Conservation (phyloP, 2,888 invertebrate genomes). For the Plagiodera versicolora region DNA sequence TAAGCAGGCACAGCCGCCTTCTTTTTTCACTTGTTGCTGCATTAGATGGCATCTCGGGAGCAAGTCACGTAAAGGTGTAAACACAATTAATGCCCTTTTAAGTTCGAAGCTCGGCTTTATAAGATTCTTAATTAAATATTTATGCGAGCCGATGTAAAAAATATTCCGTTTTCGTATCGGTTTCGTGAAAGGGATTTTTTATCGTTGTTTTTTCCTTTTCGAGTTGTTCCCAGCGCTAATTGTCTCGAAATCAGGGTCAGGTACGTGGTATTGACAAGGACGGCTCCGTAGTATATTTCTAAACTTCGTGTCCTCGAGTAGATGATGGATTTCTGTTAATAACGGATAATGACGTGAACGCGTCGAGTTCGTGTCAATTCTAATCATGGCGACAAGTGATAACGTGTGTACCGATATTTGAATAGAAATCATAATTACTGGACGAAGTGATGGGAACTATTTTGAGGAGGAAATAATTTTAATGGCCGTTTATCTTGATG, state of each 20-base stretch:
- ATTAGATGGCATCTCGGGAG: conserved; percentile 29
- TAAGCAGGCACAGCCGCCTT: conserved; percentile 1
- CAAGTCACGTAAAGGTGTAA: conserved; percentile 37
- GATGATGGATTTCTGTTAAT: neutral
- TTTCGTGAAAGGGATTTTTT: conserved; percentile 1
- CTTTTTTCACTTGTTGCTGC: conserved; percentile 22
- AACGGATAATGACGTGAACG: too few relatives aligned
- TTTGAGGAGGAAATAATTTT: too few relatives aligned
- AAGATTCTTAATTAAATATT: conserved; percentile 31
- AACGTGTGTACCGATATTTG: too few relatives aligned
- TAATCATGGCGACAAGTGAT: too few relatives aligned
- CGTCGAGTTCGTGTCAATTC: too few relatives aligned
- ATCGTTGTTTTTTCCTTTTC: neutral
- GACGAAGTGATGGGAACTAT: too few relatives aligned
- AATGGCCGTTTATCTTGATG: too few relatives aligned
- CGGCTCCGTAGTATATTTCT: neutral
- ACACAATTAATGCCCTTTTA: conserved; percentile 36
- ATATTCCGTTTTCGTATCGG: conserved; percentile 8
- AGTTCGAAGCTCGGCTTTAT: conserved; percentile 27
- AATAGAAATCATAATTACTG: too few relatives aligned
- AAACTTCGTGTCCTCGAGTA: too few relatives aligned
- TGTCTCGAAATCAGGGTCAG: neutral
- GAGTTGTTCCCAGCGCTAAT: neutral
- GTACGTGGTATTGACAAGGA: neutral
- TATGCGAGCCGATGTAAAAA: conserved; percentile 17